A percentile compares a stretch with the other conserved stretches of the same genome.
Evolutionary conservation across 2,797 vertebrate genomes (phyloP).

Genomic region (Brachyrhaphis roseni): DNA sequence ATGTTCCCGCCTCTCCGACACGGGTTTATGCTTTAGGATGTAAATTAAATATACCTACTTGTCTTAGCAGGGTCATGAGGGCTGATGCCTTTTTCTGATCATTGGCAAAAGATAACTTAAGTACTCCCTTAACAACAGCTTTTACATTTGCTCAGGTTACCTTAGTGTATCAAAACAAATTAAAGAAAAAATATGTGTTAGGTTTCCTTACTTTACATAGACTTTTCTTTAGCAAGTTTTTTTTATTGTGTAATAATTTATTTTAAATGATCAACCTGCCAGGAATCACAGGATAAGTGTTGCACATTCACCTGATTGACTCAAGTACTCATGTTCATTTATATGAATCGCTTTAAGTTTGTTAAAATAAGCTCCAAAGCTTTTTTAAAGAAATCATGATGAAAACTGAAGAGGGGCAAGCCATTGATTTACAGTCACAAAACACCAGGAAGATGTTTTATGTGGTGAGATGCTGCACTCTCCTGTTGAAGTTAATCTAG

Average conservation of each 20-base stretch:
- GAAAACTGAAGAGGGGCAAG: not conserved
- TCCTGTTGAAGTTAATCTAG: not conserved
- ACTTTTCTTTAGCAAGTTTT: too few species aligned
- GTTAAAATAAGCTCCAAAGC: not conserved
- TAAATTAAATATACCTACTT: not conserved
- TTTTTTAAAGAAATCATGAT: not conserved
- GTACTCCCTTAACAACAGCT: not conserved
- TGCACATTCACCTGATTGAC: not conserved
- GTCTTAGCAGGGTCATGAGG: not conserved
- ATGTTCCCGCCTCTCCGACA: not conserved
- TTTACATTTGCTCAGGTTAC: not conserved
- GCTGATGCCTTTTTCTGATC: not conserved
- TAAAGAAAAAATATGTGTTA: not conserved
- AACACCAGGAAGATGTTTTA: not conserved
- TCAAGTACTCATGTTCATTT: not conserved
- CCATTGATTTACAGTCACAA: not conserved
- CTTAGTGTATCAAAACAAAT: not conserved
- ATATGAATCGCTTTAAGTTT: not conserved
- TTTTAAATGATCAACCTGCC: not conserved
- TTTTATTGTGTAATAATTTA: too few species aligned
- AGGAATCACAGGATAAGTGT: not conserved
- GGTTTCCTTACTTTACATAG: not conserved
- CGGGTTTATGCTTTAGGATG: not conserved
- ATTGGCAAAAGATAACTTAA: not conserved
- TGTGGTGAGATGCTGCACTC: not conserved